Base-by-base conservation (phyloP, 2,888 invertebrate species). In the Neoascia interrupta region DNA sequence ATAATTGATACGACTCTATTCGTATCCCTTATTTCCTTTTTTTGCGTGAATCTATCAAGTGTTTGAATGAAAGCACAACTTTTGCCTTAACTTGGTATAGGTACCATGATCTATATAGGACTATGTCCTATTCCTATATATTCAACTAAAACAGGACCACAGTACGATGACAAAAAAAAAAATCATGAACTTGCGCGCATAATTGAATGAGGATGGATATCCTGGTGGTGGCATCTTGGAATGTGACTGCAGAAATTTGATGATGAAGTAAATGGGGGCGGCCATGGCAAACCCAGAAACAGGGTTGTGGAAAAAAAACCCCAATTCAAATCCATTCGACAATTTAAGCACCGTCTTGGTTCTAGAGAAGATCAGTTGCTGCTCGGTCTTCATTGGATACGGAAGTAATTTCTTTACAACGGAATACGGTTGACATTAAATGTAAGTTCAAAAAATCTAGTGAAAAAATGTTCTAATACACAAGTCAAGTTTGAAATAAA, bases 361-460 rank as follows among this genome's bases (percentile, higher is more conserved):
- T 47, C 37, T 21, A 68, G 36, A 76, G 82, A 84, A 81, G 87
- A 88, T 88, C 88, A 88, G 87, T 87, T 85, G 81, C 83, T 84
- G 83, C 85, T 84, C 80, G 83, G 81, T 81, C 81, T 81, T 84
- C 85, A 82, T 70, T 82, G 75, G 82, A 80, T 84, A 82, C 86
- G 84, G 86, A 86, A 83, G 83, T 82, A 79, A 83, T 47, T 58
- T 23, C 41, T 13, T 11, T 11, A 36, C 6, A 13, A 5, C 19
- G 16, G 15, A 51, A 54, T 56, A 34, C 36, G 13, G 21, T 66
- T 47, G 2, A 45, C 43, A 47, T 47, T 21, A n/a, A 72, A 58
- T 31, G 45, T 53, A 79, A 66, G 72, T 75, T 8, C 4, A 5
- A 4, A n/a, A n/a, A n/a, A n/a, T n/a, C n/a, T n/a, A n/a, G n/a